Evolutionary conservation across 64 coral and sea anemone species (phyloP).

Genomic region (Pachyseris speciosa): DNA sequence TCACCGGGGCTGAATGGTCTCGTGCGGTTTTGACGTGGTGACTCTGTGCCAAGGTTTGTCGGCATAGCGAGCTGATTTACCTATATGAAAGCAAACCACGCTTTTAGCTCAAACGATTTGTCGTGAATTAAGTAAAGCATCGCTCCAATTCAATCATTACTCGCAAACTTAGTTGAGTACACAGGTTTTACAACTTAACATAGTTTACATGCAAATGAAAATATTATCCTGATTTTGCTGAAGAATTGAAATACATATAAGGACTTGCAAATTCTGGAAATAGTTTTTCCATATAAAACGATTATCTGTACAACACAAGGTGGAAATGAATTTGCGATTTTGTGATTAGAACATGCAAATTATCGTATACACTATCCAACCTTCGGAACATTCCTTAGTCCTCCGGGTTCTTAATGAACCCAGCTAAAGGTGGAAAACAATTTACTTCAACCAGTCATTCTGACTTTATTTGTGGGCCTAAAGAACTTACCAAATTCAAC

Average conservation of each 20-base stretch:
- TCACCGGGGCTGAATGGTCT: slow-evolving; percentile 8
- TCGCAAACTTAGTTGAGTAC: background rate
- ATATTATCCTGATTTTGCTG: background rate
- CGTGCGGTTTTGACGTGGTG: background rate
- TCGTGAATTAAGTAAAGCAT: background rate
- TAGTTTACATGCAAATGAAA: background rate
- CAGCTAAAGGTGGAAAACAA: background rate
- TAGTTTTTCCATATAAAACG: background rate
- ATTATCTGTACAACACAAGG: background rate
- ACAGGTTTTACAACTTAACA: background rate
- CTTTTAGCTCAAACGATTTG: background rate
- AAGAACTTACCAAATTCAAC: slow-evolving; percentile 29
- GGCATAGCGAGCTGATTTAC: slow-evolving; percentile 26
- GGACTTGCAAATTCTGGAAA: too few relatives aligned
- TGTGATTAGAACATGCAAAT: background rate
- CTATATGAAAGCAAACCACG: background rate
- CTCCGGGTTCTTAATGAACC: background rate
- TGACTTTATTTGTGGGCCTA: background rate
- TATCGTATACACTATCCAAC: background rate
- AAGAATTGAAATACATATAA: too few relatives aligned
- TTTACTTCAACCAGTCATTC: background rate
- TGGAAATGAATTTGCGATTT: background rate
- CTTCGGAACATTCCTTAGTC: background rate
- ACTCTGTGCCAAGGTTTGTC: background rate
- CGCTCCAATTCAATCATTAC: too few relatives aligned